These are phyloP conservation scores for Macrochelys suwanniensis DNA, from an alignment of 2,797 vertebrate genomes.

Conservation along the genomic window DNA sequence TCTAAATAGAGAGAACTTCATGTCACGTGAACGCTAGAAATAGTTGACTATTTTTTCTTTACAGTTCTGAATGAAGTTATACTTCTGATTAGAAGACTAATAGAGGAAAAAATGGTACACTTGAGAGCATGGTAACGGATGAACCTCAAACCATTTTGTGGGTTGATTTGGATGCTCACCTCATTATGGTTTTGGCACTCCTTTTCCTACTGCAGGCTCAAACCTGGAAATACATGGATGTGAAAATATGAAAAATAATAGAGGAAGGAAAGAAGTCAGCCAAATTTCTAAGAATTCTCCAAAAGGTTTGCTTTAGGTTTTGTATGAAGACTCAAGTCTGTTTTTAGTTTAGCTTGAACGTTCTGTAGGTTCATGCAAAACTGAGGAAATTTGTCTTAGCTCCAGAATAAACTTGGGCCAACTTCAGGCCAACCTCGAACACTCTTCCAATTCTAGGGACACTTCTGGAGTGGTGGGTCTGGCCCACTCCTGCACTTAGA, in stretches of 20 bases:
- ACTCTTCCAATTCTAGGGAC: not conserved
- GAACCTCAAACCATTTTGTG: not conserved
- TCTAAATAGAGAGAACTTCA: not conserved
- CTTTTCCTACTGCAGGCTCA: not conserved
- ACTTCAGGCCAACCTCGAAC: not conserved
- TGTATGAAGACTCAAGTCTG: not conserved
- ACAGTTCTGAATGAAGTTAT: not conserved
- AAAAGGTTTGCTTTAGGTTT: not conserved
- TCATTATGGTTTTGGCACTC: not conserved
- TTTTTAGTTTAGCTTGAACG: not conserved
- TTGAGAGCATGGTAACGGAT: not conserved
- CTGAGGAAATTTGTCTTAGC: not conserved
- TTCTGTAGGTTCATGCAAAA: not conserved
- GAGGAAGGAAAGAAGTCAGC: not conserved
- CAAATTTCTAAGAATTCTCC: not conserved
- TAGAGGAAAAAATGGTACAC: not conserved
- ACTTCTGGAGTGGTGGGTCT: not conserved
- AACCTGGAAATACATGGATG: not conserved
- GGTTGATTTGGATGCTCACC: not conserved
- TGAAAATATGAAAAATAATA: not conserved
- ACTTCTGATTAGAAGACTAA: not conserved
- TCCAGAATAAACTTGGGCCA: not conserved
- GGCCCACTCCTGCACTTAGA: not conserved
- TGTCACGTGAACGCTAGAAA: not conserved
- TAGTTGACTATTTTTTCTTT: not conserved